A percentile compares a stretch with the other conserved stretches of the same genome.
Conservation (phyloP, 1,140 invertebrate genomes). For the Cyclargus thomasi region DNA sequence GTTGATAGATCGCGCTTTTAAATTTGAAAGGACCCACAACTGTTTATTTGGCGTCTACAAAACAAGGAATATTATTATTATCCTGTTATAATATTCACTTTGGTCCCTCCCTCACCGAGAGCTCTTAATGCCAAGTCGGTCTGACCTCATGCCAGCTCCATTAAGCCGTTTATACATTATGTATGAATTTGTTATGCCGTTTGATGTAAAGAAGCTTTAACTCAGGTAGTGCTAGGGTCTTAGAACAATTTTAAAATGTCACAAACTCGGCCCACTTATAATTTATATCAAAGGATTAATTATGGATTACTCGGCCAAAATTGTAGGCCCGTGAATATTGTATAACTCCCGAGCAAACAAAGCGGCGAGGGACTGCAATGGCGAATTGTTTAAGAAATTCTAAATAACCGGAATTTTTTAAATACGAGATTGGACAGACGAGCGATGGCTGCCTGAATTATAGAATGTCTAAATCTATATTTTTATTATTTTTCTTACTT, state of each 20-base stretch:
- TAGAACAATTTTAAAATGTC: slow-evolving; percentile 51
- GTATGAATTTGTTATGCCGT: slow-evolving; percentile 74
- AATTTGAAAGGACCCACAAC: slow-evolving; percentile 26
- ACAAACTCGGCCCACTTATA: slow-evolving; percentile 18
- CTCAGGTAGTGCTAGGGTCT: slow-evolving; percentile 66
- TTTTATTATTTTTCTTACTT: no score
- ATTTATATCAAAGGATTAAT: slow-evolving; percentile 16
- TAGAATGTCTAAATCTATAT: background rate
- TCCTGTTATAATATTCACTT: slow-evolving; percentile 74
- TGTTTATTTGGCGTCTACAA: slow-evolving; percentile 49
- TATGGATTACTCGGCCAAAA: slow-evolving; percentile 15
- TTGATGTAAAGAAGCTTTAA: slow-evolving; percentile 73
- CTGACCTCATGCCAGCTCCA: slow-evolving; percentile 71
- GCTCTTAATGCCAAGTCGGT: slow-evolving; percentile 70
- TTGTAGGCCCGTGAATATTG: background rate
- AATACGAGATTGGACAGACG: background rate
- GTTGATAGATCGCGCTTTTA: slow-evolving; percentile 8
- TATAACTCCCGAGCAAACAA: background rate
- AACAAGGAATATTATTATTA: slow-evolving; percentile 60
- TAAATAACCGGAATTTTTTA: background rate
- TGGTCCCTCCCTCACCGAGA: slow-evolving; percentile 55
- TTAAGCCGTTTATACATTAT: slow-evolving; percentile 74
- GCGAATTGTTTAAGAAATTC: background rate
- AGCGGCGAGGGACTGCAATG: background rate
- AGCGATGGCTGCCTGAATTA: background rate